A percentile compares a stretch with the other conserved stretches of the same genome.
phyloP scores from a whole-genome alignment of 2,797 vertebrate genomes.

The Coluber constrictor region DNA sequence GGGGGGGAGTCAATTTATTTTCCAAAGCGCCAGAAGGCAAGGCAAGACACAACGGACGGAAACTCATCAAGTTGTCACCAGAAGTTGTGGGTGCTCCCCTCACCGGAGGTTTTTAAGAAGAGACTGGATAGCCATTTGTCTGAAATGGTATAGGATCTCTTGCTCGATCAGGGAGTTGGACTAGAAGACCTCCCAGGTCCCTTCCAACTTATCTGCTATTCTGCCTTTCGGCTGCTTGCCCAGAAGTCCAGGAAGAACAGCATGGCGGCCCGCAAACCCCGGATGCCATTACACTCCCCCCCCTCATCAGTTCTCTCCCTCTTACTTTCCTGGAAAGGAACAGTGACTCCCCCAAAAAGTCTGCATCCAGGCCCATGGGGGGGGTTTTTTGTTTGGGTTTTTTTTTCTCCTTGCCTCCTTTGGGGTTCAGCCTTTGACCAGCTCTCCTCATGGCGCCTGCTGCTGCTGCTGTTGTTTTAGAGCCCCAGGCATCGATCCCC shows the following conservation, averaged over 20 bases:
- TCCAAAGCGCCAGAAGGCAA: too few species aligned
- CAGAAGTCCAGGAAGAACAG: conserved; percentile 29
- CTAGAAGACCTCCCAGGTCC: not conserved
- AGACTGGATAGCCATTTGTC: not conserved
- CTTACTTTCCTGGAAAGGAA: conserved; percentile 29
- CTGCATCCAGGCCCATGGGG: conserved; percentile 50
- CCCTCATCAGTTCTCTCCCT: conserved; percentile 6
- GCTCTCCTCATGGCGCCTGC: conserved; percentile 56
- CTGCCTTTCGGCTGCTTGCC: not conserved
- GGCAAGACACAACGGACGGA: too few species aligned
- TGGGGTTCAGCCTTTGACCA: conserved; percentile 63
- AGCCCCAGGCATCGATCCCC: conserved; percentile 46
- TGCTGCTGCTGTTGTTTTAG: conserved; percentile 37
- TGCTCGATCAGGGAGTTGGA: not conserved
- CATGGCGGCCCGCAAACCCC: not conserved
- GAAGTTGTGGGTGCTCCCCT: not conserved
- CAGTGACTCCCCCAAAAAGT: conserved; percentile 41
- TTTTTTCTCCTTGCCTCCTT: conserved; percentile 46
- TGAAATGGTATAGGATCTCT: not conserved
- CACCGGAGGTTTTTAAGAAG: not conserved
- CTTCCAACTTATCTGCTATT: not conserved
- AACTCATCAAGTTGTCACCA: too few species aligned
- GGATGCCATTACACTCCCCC: too few species aligned
- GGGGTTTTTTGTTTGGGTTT: conserved; percentile 22
- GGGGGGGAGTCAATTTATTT: too few species aligned